These are phyloP conservation scores for Montipora efflorescens DNA, from an alignment of 64 coral and sea anemone species.

Conservation along the genomic window DNA sequence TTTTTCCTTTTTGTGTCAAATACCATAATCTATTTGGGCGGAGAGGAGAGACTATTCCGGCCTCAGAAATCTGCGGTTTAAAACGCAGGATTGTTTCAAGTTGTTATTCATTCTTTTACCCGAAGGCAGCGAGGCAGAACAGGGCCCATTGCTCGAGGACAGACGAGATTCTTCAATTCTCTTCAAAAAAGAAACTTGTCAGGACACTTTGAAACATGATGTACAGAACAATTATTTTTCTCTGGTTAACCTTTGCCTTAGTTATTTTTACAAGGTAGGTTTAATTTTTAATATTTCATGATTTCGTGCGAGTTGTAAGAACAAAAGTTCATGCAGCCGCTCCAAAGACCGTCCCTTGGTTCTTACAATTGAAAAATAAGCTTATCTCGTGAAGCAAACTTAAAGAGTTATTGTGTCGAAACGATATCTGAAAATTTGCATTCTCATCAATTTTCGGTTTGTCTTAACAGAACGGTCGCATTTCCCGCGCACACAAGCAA, in stretches of 20 bases:
- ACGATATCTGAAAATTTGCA: neutral
- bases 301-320: neutral
- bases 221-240: neutral
- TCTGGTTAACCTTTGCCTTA: neutral
- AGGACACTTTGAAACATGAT: conserved; percentile 1
- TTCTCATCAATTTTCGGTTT: neutral
- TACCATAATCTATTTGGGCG: neutral
- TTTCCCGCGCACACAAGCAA: neutral
- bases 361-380: neutral
- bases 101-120: conserved; percentile 21
- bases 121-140: neutral
- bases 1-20: neutral
- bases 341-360: neutral
- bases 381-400: neutral
- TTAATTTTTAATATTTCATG: neutral
- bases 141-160: neutral
- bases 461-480: neutral
- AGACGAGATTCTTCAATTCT: neutral
- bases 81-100: neutral
- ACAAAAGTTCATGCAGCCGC: neutral
- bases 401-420: no score
- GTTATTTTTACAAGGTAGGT: conserved; percentile 44
- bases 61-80: conserved; percentile 9
- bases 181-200: neutral
- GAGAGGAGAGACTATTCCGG: neutral